Base-by-base conservation (phyloP, 2,888 invertebrate genomes). In the Mythimna vitellina region DNA sequence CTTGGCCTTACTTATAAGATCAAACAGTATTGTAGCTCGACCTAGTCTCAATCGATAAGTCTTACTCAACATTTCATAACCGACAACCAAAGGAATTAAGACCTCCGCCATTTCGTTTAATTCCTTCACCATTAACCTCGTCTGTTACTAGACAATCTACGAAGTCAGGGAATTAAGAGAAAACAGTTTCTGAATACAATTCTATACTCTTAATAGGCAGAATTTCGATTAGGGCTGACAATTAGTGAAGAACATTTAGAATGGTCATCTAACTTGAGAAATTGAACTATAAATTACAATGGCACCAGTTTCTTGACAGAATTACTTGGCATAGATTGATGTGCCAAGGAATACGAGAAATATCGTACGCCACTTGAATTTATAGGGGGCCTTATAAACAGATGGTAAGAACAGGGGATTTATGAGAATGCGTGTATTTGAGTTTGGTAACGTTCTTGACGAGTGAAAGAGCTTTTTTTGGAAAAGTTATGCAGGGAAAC, bases 301-400 rank as follows among this genome's bases (percentile, higher is more conserved):
- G 74, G 80, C 84, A 84, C 83, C 85, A 85, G 87, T 87, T 88
- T 90, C 91, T 89, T 89, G 92, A 92, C 92, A 92, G 91, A 90
- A 90, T 88, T 91, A 90, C 88, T 89, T 91, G 93, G 92, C 92
- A 87, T 89, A 86, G 93, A 94, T 93, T 93, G 94, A 94, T 94
- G 93, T 91, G 93, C 88, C 88, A 89, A 86, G 87, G 90, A 90
- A 89, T 91, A 86, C 84, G 88, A 89, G 91, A 92, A 92, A 91
- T 92, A 91, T 91, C 88, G 88, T 87, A 88, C 86, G 88, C 87
- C 86, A 76, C 84, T 86, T 81, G 82, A 89, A 94, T 93, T 94
- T 94, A 93, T 93, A 79, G 90, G 75, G 73, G 76, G 85, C 62
- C 56, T 81, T 79, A 86, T 88, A 87, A 88, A 88, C 85, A 89